A percentile compares a stretch with the other conserved stretches of the same genome.
phyloP scores from a whole-genome alignment of 2,113 vertebrate species.

The Crotalus tigris region DNA sequence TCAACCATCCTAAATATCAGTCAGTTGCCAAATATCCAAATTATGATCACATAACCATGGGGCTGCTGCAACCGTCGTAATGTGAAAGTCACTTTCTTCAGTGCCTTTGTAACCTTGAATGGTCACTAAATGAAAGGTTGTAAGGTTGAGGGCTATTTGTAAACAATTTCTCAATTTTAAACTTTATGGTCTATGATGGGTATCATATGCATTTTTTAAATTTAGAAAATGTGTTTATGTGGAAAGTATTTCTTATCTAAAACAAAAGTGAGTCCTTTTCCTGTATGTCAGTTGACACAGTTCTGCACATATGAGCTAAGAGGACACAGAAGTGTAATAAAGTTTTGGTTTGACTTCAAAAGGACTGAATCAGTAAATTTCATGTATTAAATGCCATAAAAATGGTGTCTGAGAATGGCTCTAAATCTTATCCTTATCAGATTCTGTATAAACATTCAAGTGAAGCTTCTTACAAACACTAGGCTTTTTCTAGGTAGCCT shows the following conservation, averaged over 20 bases:
- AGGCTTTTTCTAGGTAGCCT: not conserved
- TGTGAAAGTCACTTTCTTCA: too few species aligned
- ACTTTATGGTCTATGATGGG: not conserved
- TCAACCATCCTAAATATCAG: too few species aligned
- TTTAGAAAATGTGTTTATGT: not conserved
- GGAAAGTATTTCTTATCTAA: not conserved
- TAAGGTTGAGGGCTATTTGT: too few species aligned
- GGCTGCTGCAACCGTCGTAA: too few species aligned
- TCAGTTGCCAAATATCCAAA: too few species aligned
- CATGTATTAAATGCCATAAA: not conserved
- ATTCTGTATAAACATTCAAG: not conserved
- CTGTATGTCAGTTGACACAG: not conserved
- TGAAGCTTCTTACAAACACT: not conserved
- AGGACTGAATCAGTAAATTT: too few species aligned
- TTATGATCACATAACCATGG: too few species aligned
- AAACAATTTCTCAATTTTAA: not conserved
- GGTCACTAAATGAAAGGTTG: too few species aligned
- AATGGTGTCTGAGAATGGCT: not conserved
- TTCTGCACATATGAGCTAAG: not conserved
- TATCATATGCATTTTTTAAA: not conserved
- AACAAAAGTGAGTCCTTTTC: not conserved
- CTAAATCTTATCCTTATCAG: not conserved
- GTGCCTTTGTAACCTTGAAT: too few species aligned
- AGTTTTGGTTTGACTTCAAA: not conserved
- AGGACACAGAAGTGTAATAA: not conserved